Percentiles rank a stretch among this genome's conserved stretches.
These are phyloP conservation scores for Lasioglossum malachurum DNA, from an alignment of 2,888 invertebrate species.

Conservation along the genomic window DNA sequence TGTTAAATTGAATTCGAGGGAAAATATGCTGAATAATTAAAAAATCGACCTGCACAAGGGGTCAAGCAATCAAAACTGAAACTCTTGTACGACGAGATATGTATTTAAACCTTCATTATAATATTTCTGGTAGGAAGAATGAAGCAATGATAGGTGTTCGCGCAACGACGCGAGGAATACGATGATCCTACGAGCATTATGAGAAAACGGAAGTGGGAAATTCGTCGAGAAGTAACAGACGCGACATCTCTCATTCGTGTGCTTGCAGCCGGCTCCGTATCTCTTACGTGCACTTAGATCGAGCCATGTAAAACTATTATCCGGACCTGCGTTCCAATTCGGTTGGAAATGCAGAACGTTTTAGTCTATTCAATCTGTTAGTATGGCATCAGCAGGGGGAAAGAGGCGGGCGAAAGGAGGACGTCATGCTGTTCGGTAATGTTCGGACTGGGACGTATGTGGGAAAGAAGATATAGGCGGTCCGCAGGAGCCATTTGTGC, in stretches of 20 bases:
- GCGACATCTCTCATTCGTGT: neutral
- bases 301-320: constrained; percentile 44
- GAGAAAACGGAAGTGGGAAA: neutral
- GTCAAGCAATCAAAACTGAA: no score
- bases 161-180: neutral
- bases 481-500: constrained; percentile 63
- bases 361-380: constrained; percentile 55
- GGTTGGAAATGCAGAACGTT: constrained; percentile 55
- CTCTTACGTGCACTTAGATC: constrained; percentile 33
- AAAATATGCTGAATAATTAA: neutral
- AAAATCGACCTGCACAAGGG: no score
- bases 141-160: neutral
- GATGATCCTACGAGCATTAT: neutral
- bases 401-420: constrained; percentile 14
- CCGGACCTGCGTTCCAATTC: constrained; percentile 56
- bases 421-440: constrained; percentile 46
- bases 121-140: neutral
- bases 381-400: constrained; percentile 1
- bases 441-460: constrained; percentile 55
- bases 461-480: constrained; percentile 50
- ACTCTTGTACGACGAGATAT: no score
- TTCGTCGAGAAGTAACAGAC: neutral
- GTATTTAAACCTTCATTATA: neutral
- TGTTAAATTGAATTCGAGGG: neutral
- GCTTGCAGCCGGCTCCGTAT: neutral